Conservation (phyloP, 2,113 vertebrate species). For the Ammospiza nelsoni region DNA sequence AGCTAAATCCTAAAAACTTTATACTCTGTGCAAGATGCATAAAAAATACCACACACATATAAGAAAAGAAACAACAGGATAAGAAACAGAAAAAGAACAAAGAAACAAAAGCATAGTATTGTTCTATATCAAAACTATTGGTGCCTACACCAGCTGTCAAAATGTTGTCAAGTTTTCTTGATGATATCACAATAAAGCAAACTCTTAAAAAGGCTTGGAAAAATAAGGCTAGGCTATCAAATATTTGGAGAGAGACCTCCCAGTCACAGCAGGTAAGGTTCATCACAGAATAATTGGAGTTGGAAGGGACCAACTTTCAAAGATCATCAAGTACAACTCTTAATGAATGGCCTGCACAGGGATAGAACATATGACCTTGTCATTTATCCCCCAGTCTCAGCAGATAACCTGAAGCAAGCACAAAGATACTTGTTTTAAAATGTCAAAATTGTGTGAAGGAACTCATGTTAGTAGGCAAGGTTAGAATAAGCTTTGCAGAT, state of each 20-base stretch:
- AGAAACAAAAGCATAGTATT: background rate
- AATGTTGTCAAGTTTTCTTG: background rate
- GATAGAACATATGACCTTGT: fast-evolving
- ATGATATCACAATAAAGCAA: background rate
- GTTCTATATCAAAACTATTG: background rate
- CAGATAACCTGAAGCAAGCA: background rate
- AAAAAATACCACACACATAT: background rate
- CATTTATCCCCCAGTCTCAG: background rate
- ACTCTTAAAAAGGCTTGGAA: background rate
- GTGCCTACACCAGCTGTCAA: background rate
- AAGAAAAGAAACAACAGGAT: background rate
- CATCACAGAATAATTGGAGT: background rate
- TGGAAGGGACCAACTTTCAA: background rate
- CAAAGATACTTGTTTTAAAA: background rate
- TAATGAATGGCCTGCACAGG: fast-evolving
- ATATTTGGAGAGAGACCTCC: background rate
- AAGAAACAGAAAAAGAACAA: background rate
- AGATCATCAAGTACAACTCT: background rate
- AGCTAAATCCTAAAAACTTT: background rate
- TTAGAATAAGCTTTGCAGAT: background rate
- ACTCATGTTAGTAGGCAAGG: background rate
- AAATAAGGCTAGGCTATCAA: background rate
- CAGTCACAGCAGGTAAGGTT: background rate
- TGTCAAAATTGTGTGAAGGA: background rate
- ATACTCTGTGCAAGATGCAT: background rate